These are phyloP conservation scores for Eurytoma adleriae DNA, from an alignment of 2,888 invertebrate species.

Conservation along the genomic window DNA sequence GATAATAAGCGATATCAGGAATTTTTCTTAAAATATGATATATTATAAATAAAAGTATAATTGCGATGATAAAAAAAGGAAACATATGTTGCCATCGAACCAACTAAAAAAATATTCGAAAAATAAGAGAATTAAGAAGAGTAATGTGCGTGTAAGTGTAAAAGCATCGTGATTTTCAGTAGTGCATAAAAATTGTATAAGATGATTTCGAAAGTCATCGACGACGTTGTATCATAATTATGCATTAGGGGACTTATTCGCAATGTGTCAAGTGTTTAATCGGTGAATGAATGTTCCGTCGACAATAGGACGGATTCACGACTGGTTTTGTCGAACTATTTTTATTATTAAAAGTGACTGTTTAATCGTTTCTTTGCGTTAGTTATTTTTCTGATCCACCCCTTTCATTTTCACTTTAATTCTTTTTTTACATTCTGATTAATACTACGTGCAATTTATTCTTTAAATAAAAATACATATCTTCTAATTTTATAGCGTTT, in stretches of 20 bases:
- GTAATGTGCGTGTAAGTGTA: slow-evolving; percentile 42
- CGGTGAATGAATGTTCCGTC: slow-evolving; percentile 66
- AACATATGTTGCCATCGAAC: slow-evolving; percentile 32
- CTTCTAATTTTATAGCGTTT: too few species aligned
- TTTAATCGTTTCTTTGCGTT: slow-evolving; percentile 70
- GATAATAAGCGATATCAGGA: slow-evolving; percentile 48
- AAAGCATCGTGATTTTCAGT: slow-evolving; percentile 39
- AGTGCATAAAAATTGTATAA: slow-evolving; percentile 18
- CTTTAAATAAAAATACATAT: too few species aligned
- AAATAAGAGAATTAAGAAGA: slow-evolving; percentile 53
- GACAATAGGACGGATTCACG: slow-evolving; percentile 61
- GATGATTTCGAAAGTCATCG: slow-evolving; percentile 43
- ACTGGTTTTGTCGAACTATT: slow-evolving; percentile 70
- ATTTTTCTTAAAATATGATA: slow-evolving; percentile 21
- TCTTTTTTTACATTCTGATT: background rate
- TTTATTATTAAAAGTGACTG: slow-evolving; percentile 76
- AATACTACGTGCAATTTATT: background rate
- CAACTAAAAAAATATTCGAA: slow-evolving; percentile 14
- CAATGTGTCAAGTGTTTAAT: slow-evolving; percentile 66
- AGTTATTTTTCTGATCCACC: slow-evolving; percentile 11
- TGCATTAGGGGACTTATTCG: slow-evolving; percentile 60
- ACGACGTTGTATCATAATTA: slow-evolving; percentile 56
- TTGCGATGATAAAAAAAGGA: slow-evolving; percentile 50
- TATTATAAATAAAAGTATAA: slow-evolving; percentile 8
- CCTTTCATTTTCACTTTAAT: background rate